Evolutionary conservation across 2,113 vertebrate genomes (phyloP).

Genomic region (Sander vitreus): DNA sequence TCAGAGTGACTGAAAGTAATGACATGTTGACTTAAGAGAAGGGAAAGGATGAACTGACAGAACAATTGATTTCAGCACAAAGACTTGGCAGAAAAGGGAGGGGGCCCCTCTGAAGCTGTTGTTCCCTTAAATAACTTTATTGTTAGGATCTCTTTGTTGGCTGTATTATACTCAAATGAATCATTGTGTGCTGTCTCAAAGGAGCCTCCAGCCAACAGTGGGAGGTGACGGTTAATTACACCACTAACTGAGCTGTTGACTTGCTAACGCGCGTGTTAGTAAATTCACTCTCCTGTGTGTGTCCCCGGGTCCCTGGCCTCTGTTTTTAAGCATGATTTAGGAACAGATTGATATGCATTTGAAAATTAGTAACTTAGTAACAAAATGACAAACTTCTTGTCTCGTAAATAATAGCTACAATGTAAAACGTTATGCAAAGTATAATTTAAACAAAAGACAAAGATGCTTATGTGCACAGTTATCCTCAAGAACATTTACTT

Average conservation of each 20-base stretch:
- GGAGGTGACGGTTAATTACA: constrained; percentile 53
- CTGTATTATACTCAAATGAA: constrained; percentile 56
- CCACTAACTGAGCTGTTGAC: constrained; percentile 43
- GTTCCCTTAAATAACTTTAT: constrained; percentile 71
- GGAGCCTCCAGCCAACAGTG: constrained; percentile 34
- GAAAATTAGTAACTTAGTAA: no score
- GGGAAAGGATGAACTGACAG: constrained; percentile 41
- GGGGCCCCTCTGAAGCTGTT: constrained; percentile 26
- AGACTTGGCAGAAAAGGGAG: constrained; percentile 11
- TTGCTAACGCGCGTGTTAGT: constrained; percentile 26
- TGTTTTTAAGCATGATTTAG: no score
- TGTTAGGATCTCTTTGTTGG: constrained; percentile 59
- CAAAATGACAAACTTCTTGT: no score
- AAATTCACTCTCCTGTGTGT: no score
- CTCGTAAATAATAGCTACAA: no score
- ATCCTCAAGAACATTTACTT: no score
- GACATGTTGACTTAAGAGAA: background rate
- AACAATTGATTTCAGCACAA: constrained; percentile 68
- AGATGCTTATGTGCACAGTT: no score
- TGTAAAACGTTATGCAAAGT: no score
- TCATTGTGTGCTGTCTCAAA: constrained; percentile 56
- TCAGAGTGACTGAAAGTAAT: no score
- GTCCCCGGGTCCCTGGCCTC: no score
- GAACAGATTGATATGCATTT: no score
- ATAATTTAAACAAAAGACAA: no score